phyloP scores from a whole-genome alignment of 2,888 invertebrate species.

The Harpagoxenus sublaevis region DNA sequence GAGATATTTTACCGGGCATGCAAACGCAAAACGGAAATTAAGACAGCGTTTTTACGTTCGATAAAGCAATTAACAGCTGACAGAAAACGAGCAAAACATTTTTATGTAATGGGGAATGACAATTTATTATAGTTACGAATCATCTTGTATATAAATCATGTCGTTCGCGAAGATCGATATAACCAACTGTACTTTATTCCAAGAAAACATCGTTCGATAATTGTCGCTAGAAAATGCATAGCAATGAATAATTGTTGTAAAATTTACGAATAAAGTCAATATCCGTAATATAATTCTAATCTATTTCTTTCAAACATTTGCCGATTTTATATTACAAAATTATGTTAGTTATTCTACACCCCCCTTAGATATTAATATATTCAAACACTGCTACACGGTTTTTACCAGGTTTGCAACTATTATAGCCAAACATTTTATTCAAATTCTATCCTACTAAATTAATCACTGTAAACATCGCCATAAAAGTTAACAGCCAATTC shows the following conservation, averaged over 20 bases:
- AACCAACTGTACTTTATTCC: not conserved
- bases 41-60: not conserved
- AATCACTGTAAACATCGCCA: not conserved
- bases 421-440: not conserved
- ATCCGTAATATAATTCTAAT: not conserved
- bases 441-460: slow-evolving; percentile 14
- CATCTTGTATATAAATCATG: not conserved
- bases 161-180: not conserved
- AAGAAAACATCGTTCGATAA: not conserved
- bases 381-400: not conserved
- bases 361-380: not conserved
- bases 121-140: not conserved
- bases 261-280: not conserved
- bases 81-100: not conserved
- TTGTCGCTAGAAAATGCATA: not conserved
- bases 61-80: not conserved
- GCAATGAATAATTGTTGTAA: not conserved
- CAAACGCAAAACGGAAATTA: not conserved
- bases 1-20: not conserved
- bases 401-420: not conserved
- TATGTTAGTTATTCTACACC: not conserved
- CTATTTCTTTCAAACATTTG: not conserved
- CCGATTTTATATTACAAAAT: not conserved
- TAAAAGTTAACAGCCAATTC: slow-evolving; percentile 3
- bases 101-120: not conserved